These are phyloP conservation scores for Lonchura striata DNA, from an alignment of 2,113 vertebrate genomes.

Conservation along the genomic window DNA sequence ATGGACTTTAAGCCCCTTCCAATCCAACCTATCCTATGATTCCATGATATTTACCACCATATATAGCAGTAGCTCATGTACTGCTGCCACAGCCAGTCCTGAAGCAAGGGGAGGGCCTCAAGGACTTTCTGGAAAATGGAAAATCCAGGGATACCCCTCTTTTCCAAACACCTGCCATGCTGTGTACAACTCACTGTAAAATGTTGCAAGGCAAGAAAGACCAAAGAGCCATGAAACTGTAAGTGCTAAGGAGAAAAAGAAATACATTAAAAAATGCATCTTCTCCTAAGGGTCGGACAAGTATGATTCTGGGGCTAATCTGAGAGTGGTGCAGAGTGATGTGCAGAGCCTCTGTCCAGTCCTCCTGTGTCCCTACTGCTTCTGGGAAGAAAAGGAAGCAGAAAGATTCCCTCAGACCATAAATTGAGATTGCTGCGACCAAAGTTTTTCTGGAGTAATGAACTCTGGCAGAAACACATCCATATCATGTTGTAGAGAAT, in stretches of 20 bases:
- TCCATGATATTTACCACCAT: background rate
- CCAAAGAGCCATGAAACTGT: background rate
- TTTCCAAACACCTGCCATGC: background rate
- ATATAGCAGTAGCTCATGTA: fast-evolving
- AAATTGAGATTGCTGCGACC: background rate
- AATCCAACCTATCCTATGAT: background rate
- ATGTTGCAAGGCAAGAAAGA: background rate
- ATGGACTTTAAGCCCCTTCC: background rate
- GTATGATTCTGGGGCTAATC: background rate
- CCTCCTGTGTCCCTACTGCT: background rate
- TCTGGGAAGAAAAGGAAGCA: background rate
- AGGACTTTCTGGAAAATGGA: background rate
- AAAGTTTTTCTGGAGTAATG: background rate
- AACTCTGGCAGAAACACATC: background rate
- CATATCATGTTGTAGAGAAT: background rate
- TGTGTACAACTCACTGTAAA: fast-evolving
- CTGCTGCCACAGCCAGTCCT: background rate
- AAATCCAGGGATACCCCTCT: background rate
- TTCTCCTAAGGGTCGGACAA: background rate
- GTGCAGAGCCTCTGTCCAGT: background rate
- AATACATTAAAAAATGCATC: background rate
- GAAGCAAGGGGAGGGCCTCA: background rate
- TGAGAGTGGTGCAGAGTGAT: background rate
- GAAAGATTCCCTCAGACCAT: background rate
- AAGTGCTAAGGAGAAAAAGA: background rate